Conservation (phyloP, 2,797 vertebrate species). For the Manis javanica region DNA sequence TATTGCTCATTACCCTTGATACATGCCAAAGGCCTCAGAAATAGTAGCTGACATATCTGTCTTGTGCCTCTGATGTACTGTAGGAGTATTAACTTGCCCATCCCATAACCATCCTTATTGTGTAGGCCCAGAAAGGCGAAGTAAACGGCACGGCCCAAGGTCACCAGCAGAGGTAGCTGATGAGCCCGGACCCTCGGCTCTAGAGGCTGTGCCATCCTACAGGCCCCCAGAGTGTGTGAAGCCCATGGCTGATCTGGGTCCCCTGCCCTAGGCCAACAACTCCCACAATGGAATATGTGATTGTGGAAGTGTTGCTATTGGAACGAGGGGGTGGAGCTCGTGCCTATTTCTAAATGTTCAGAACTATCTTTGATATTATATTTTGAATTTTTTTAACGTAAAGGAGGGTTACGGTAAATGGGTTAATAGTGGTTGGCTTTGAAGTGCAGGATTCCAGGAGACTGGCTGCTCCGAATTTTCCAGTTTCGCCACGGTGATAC, state of each 20-base stretch:
- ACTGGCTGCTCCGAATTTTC: not conserved
- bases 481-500: not conserved
- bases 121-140: not conserved
- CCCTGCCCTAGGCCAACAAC: not conserved
- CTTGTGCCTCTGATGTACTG: not conserved
- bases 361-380: not conserved
- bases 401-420: not conserved
- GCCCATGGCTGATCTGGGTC: too few relatives aligned
- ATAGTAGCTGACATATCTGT: not conserved
- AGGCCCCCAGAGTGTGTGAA: not conserved
- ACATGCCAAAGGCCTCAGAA: not conserved
- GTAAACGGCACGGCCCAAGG: not conserved
- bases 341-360: not conserved
- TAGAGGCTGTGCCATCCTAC: not conserved
- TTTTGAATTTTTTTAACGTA: not conserved
- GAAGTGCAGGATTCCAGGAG: not conserved
- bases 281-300: not conserved
- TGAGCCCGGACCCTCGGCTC: not conserved
- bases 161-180: not conserved
- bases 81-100: not conserved
- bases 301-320: not conserved
- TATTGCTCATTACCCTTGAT: not conserved
- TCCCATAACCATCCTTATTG: not conserved
- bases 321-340: accelerated
- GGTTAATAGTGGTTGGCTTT: not conserved